Conservation (phyloP, 2,888 invertebrate genomes). For the Pachymerium ferrugineum region DNA sequence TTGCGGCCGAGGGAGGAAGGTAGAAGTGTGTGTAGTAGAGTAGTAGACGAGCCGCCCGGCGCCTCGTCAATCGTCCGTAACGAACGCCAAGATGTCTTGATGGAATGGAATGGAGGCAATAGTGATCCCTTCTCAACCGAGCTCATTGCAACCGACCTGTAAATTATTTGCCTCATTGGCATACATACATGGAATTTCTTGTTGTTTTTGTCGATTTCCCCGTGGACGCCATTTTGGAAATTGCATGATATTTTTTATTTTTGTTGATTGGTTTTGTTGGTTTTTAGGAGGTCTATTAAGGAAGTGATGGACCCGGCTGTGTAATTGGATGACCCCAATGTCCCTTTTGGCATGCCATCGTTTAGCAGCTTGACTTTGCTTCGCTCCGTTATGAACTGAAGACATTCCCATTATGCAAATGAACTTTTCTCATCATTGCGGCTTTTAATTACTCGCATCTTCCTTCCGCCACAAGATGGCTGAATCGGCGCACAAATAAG, state of each 20-base stretch:
- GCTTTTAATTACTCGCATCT: neutral
- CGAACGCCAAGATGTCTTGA: neutral
- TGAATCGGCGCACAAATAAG: too few relatives aligned
- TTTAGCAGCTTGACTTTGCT: constrained; percentile 17
- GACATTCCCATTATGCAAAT: constrained; percentile 29
- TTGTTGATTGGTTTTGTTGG: neutral
- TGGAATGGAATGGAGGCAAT: neutral
- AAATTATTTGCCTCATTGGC: neutral
- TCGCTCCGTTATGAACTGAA: constrained; percentile 10
- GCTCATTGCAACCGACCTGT: neutral
- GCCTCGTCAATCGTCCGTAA: constrained; percentile 13
- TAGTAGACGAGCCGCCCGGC: neutral
- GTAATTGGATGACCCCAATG: constrained; percentile 15
- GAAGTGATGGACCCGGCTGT: neutral
- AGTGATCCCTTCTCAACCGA: neutral
- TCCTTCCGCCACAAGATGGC: neutral
- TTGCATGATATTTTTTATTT: neutral
- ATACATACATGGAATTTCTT: neutral
- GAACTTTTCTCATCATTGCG: neutral
- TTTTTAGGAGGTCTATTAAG: neutral
- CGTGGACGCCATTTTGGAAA: neutral
- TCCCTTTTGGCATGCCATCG: neutral
- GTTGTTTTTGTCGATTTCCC: neutral
- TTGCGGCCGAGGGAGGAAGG: neutral
- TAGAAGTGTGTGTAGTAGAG: neutral